These are phyloP conservation scores for Lutjanus argentimaculatus DNA, from an alignment of 2,797 vertebrate genomes.

Conservation along the genomic window DNA sequence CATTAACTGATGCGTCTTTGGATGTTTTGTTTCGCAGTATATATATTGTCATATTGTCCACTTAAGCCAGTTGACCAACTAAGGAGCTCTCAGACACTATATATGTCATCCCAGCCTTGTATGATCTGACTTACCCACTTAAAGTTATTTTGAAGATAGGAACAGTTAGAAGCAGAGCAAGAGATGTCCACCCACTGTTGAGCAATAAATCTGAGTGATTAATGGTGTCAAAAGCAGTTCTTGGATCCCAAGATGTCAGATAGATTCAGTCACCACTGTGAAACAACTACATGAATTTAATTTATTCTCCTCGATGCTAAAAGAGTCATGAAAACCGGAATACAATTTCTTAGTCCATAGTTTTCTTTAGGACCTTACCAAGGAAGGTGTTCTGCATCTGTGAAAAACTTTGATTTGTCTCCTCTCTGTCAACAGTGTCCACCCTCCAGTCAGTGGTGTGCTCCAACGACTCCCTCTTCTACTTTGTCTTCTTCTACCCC, in stretches of 20 bases:
- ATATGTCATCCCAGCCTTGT: neutral
- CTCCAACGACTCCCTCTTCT: conserved; percentile 96
- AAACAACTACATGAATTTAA: neutral
- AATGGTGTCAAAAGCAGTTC: conserved; percentile 8
- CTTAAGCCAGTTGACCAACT: no score
- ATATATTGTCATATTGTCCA: conserved; percentile 7
- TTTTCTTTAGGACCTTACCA: neutral
- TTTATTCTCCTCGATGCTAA: neutral
- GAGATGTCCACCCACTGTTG: neutral
- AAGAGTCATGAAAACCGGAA: neutral
- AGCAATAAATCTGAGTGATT: conserved; percentile 15
- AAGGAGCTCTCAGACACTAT: no score
- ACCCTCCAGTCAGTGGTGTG: conserved; percentile 95
- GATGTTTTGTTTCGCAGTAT: neutral
- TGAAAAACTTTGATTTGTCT: neutral
- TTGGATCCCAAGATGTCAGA: conserved; percentile 22
- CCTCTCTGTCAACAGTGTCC: conserved; percentile 84
- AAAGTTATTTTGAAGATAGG: conserved; percentile 21
- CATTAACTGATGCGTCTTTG: conserved; percentile 24
- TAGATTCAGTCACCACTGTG: conserved; percentile 13
- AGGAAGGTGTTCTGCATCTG: neutral
- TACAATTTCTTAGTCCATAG: neutral
- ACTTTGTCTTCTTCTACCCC: conserved; percentile 99
- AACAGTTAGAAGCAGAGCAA: conserved; percentile 9
- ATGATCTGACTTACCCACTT: conserved; percentile 10